phyloP scores from a whole-genome alignment of 1,140 invertebrate genomes.

The Macrobrachium nipponense region DNA sequence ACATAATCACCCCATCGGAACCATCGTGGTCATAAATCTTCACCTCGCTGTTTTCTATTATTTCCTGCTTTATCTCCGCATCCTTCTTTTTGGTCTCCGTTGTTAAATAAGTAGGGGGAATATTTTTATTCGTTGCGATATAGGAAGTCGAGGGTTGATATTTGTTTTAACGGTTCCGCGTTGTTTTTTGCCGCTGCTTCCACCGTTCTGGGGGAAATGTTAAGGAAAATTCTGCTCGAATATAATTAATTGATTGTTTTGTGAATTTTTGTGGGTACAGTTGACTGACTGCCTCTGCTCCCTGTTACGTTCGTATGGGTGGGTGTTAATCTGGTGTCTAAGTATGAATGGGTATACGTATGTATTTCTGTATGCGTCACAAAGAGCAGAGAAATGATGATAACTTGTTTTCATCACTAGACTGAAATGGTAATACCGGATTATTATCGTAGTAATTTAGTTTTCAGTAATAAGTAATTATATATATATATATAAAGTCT shows the following conservation, averaged over 20 bases:
- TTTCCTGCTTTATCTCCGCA: not conserved
- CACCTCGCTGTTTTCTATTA: constrained; percentile 22
- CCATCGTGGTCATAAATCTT: constrained; percentile 31
- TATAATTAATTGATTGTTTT: not conserved
- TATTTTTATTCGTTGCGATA: too few species aligned
- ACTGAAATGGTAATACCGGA: not conserved
- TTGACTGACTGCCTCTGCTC: not conserved
- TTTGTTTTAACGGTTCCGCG: too few species aligned
- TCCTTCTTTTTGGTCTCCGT: too few species aligned
- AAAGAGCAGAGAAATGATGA: not conserved
- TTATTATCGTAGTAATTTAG: too few species aligned
- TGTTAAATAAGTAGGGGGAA: too few species aligned
- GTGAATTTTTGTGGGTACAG: not conserved
- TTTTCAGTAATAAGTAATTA: too few species aligned
- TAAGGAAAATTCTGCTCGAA: too few species aligned
- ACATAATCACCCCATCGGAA: constrained; percentile 52
- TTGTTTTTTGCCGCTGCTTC: too few species aligned
- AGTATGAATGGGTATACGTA: not conserved
- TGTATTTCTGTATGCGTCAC: not conserved
- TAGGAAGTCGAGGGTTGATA: too few species aligned
- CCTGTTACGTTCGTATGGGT: constrained; percentile 9
- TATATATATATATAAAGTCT: too few species aligned
- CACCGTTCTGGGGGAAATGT: too few species aligned
- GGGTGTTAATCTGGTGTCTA: not conserved
- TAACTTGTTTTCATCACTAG: not conserved